Evolutionary conservation across 64 coral and sea anemone species (phyloP).

Genomic region (Anthopleura sola): DNA sequence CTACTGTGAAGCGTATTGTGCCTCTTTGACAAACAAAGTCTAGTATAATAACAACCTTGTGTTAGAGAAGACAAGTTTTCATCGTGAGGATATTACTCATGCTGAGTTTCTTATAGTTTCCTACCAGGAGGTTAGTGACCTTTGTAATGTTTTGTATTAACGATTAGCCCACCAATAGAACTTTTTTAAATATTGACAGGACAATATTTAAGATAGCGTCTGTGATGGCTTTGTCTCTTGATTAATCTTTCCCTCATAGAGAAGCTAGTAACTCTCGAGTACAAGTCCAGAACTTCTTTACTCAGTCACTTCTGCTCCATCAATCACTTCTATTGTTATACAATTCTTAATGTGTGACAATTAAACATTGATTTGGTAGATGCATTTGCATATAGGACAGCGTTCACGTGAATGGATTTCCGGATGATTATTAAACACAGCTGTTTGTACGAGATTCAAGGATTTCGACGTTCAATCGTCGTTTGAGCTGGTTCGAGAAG

Average conservation of each 20-base stretch:
- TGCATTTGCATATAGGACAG: not conserved
- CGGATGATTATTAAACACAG: not conserved
- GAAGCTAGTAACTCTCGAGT: not conserved
- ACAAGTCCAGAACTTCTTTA: not conserved
- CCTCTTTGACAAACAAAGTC: not conserved
- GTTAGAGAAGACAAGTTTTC: not conserved
- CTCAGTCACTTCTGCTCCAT: not conserved
- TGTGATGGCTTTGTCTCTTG: not conserved
- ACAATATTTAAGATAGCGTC: not conserved
- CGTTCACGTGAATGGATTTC: not conserved
- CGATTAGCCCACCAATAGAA: not conserved
- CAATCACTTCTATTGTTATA: not conserved
- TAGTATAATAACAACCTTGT: not conserved
- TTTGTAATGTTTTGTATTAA: not conserved
- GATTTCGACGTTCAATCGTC: not conserved
- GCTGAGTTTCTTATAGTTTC: not conserved
- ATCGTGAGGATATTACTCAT: not conserved
- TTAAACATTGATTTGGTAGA: not conserved
- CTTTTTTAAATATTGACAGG: not conserved
- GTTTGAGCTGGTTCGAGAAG: not conserved
- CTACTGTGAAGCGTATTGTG: not conserved
- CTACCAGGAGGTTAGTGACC: not conserved
- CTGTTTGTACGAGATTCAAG: not conserved
- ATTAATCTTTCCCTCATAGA: not conserved
- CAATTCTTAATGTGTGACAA: not conserved